phyloP scores from a whole-genome alignment of 2,113 vertebrate species.

The Alligator mississippiensis region DNA sequence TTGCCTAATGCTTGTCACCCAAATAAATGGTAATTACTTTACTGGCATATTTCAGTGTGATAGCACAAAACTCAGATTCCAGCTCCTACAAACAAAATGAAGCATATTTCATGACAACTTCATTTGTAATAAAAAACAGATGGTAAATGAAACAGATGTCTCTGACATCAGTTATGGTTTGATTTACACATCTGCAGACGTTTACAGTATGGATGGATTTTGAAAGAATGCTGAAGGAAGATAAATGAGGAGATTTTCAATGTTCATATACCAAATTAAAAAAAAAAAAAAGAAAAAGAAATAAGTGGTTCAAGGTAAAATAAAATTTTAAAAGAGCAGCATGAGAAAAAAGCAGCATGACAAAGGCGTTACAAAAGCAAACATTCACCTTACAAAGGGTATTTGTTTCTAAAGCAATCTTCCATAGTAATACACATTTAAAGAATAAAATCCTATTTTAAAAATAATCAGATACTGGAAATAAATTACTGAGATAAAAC shows the following conservation, averaged over 20 bases:
- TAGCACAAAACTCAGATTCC: constrained; percentile 43
- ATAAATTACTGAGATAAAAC: background rate
- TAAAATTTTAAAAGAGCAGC: background rate
- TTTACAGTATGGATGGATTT: constrained; percentile 63
- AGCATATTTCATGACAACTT: constrained; percentile 53
- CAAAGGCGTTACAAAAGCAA: background rate
- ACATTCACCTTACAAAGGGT: background rate
- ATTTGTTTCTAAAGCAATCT: constrained; percentile 9
- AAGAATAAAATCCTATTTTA: background rate
- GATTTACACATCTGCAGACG: constrained; percentile 70
- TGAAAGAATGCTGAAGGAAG: constrained; percentile 44
- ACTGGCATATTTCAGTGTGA: constrained; percentile 35
- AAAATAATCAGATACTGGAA: constrained; percentile 13
- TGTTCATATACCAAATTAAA: background rate
- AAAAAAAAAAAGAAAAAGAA: background rate
- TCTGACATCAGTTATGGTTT: constrained; percentile 63
- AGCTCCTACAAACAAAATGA: constrained; percentile 42
- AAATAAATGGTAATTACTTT: constrained; percentile 53
- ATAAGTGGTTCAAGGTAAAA: background rate
- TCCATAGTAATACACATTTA: constrained; percentile 12
- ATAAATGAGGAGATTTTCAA: constrained; percentile 49
- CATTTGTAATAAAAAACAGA: constrained; percentile 67
- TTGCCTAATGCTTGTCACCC: constrained; percentile 32
- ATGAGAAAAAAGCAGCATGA: background rate
- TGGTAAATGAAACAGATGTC: constrained; percentile 68